Percentiles rank a stretch among this genome's conserved stretches.
Evolutionary conservation across 1,140 invertebrate genomes (phyloP).

Genomic region (Cyrtorhinus lividipennis): DNA sequence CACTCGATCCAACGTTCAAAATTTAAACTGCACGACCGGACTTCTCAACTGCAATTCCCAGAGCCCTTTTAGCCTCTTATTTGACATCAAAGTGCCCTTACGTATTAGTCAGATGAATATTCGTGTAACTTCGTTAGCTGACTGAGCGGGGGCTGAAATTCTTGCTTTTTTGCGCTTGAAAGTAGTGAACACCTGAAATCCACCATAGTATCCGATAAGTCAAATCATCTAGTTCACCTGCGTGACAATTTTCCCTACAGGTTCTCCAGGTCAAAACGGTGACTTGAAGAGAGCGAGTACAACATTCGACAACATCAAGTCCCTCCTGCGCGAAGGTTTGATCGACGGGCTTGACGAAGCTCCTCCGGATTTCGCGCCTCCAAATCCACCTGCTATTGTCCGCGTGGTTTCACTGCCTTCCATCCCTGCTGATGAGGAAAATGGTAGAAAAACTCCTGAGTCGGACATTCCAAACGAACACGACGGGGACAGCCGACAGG

Average conservation of each 20-base stretch:
- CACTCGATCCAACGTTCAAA: no score
- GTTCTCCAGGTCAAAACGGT: constrained; percentile 31
- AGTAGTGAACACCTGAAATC: no score
- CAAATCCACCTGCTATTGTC: constrained; percentile 43
- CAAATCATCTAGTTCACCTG: no score
- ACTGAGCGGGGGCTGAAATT: no score
- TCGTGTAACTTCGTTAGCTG: no score
- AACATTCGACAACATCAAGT: constrained; percentile 64
- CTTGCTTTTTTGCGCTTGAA: no score
- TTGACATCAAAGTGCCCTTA: no score
- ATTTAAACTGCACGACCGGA: no score
- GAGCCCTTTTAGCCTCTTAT: no score
- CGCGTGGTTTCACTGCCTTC: constrained; percentile 49
- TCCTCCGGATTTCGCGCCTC: constrained; percentile 35
- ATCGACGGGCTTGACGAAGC: constrained; percentile 38
- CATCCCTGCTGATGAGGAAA: constrained; percentile 37
- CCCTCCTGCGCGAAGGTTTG: constrained; percentile 50
- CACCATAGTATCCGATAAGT: no score
- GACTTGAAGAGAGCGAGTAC: constrained; percentile 54
- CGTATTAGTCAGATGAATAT: no score
- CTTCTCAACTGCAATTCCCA: no score
- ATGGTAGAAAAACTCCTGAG: constrained; percentile 21
- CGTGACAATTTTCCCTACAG: constrained; percentile 25
- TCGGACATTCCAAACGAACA: constrained; percentile 13
- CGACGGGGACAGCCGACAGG: constrained; percentile 8